Base-by-base conservation (phyloP, 2,113 vertebrate genomes). In the Strix aluco region DNA sequence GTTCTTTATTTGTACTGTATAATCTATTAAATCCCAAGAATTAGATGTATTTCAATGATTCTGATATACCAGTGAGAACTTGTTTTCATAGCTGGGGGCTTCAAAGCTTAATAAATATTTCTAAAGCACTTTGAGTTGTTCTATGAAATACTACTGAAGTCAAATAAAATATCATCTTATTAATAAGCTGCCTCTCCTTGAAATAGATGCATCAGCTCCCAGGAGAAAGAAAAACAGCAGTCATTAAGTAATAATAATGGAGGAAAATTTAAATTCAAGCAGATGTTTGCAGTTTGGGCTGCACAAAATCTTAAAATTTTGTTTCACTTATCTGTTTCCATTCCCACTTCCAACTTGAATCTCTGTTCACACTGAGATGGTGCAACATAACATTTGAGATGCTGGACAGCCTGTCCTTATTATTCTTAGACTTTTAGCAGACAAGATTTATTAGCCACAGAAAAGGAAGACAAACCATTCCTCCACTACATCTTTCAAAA, bases 71-170 rank as follows among this genome's bases (percentile, higher is more conserved):
- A n/a, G 17, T 55, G 15, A 81, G 65, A 85, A 80, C 6, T 16
- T 57, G 2, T 38, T 58, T 80, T 67, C 20, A 30, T 25, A 83
- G 29, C 38, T 57, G 18, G 14, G 30, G 29, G 25, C 42, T 90
- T 87, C 51, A 40, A 44, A 83, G 18, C 72, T 88, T 83, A 74
- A 86, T 78, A 77, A 93, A 47, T 73, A 61, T 73, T 88, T 90
- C 38, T 70, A 55, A 80, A 92, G 42, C 32, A 73, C 34, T 62
- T 82, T 36, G 27, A 54, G n/a, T 32, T 29, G 1, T 22, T 80
- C 79, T 36, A 73, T 69, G 9, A 86, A 70, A 20, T 59, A 46
- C 10, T 32, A 54, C 14, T 67, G 9, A 54, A 90, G 34, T 69
- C 20, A 80, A 86, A 80, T 80, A 90, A 94, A 88, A 65, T 21